Base-by-base conservation (phyloP, 2,113 vertebrate species). In the Mobula birostris region DNA sequence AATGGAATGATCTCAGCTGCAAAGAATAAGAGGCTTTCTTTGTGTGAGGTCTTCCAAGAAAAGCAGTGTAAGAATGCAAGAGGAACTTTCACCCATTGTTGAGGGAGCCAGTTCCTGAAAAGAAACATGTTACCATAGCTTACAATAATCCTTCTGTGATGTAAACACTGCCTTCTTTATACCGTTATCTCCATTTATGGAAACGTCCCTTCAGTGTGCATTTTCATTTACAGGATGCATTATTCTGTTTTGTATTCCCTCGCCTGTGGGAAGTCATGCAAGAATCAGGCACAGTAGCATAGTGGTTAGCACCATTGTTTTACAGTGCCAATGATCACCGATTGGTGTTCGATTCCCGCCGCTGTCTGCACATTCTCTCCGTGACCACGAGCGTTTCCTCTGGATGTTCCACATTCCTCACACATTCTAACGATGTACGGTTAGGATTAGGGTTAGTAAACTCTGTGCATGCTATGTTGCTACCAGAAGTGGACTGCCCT, bases 81-180 rank as follows among this genome's bases (percentile, higher is more conserved):
- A 90, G 36, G 24, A 74, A 24, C 19, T 74, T 48, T 72, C 27
- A 56, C 91, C 32, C 40, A 90, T 93, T 93, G 90, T 70, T 72
- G 32, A 48, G 48, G 91, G 74, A 93, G 74, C 24, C 24, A 12
- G 24, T 8, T 24, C 14, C 32, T 74, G 8, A 9, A 72, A 68
- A 32, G 85, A 32, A 93, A 40, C 24, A 27, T 76, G 68, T 7
- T 48, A 14, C 56, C 70, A 40, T 74, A 74, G 74, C 68, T 68
- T 40, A 92, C 91, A 93, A 74, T 93, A 74, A 74, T 93, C 85
- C 85, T 88, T 76, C 91, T 93, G 91, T 74, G 2, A 74, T 29
- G 29, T 72, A 74, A 48, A 72, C 68, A 93, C 91, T 76, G 32
- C 36, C 24, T 74, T n/a, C 66, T 93, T 74, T 56, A 36, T 91